Evolutionary conservation across 64 coral and sea anemone genomes (phyloP).

Genomic region (Catalaphyllia jardinei): DNA sequence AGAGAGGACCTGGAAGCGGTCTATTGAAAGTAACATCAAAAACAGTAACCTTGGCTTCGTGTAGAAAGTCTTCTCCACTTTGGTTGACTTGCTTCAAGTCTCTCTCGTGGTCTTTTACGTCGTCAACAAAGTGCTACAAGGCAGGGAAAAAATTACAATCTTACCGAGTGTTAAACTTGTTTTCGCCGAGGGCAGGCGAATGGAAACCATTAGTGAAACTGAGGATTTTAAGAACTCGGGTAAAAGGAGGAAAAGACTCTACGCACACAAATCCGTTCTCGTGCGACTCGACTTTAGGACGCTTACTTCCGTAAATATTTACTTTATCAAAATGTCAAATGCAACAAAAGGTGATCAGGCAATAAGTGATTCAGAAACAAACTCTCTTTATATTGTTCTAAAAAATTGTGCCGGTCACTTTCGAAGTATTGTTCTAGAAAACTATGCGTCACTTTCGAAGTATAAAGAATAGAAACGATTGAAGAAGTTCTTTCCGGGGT

Average conservation of each 20-base stretch:
- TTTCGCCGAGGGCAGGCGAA: background rate
- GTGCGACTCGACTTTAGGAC: background rate
- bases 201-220: background rate
- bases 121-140: conserved; percentile 86
- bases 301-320: conserved; percentile 31
- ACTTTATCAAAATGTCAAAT: conserved; percentile 1
- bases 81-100: conserved; percentile 93
- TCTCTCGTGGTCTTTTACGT: conserved; percentile 87
- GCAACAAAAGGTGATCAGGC: background rate
- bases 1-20: background rate
- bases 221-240: background rate
- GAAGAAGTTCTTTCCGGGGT: background rate
- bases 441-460: background rate
- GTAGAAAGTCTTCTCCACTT: conserved; percentile 92
- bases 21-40: background rate
- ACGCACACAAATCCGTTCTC: background rate
- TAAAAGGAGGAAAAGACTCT: background rate
- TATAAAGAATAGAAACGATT: background rate
- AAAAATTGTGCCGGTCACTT: background rate
- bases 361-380: background rate
- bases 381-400: too few relatives aligned
- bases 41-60: conserved; percentile 89
- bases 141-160: background rate
- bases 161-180: background rate
- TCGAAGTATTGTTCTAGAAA: background rate